phyloP scores from a whole-genome alignment of 2,888 invertebrate species.

The Congeria kusceri region DNA sequence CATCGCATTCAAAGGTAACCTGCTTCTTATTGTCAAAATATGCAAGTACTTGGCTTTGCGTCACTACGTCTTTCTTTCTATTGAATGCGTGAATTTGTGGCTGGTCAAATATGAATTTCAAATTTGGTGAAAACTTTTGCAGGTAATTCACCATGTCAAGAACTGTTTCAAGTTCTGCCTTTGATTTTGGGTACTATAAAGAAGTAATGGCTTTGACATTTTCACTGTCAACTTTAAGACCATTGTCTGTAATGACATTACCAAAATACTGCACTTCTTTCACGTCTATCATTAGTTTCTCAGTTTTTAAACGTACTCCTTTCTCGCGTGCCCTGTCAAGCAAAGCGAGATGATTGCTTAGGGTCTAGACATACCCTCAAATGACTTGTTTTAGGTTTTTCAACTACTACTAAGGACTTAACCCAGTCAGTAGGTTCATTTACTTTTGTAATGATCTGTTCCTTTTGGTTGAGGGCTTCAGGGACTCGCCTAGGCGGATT shows the following conservation, averaged over 20 bases:
- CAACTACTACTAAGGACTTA: too few species aligned
- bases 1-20: constrained; percentile 47
- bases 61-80: constrained; percentile 3
- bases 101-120: not conserved
- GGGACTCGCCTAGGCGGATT: too few species aligned
- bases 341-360: not conserved
- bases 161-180: constrained; percentile 14
- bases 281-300: constrained; percentile 3
- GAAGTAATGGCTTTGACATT: constrained; percentile 30
- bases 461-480: too few species aligned
- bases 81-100: constrained; percentile 7
- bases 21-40: constrained; percentile 32
- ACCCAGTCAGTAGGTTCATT: too few species aligned
- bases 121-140: constrained; percentile 13
- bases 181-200: constrained; percentile 10
- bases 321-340: constrained; percentile 26
- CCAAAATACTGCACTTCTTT: constrained; percentile 31
- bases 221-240: not conserved
- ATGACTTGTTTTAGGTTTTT: too few species aligned
- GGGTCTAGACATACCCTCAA: too few species aligned
- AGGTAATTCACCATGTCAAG: constrained; percentile 18
- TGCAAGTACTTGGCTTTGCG: constrained; percentile 4
- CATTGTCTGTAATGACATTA: not conserved
- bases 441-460: too few species aligned
- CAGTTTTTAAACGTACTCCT: constrained; percentile 19